Evolutionary conservation across 2,888 invertebrate genomes (phyloP).

Genomic region (Nezara viridula): DNA sequence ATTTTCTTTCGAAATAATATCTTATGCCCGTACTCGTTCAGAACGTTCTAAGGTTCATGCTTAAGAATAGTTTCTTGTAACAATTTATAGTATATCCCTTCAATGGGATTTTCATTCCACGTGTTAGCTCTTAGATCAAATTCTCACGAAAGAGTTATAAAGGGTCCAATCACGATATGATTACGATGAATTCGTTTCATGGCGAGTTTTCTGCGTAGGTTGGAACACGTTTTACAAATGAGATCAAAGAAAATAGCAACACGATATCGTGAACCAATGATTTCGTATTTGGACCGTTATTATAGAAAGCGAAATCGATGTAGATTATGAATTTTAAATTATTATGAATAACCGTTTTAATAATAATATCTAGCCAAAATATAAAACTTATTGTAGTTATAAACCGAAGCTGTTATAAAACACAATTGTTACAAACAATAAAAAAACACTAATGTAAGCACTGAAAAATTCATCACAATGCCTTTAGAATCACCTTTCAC

Average conservation of each 20-base stretch:
- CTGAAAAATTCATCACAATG: too few species aligned
- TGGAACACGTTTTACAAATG: slow-evolving; percentile 11
- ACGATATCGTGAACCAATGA: slow-evolving; percentile 1
- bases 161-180: background rate
- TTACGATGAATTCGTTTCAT: background rate
- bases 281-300: background rate
- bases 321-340: background rate
- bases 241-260: slow-evolving; percentile 18
- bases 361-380: background rate
- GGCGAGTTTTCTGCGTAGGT: background rate
- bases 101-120: background rate
- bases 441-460: too few species aligned
- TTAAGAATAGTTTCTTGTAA: too few species aligned
- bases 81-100: background rate
- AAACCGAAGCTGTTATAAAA: too few species aligned
- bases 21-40: too few species aligned
- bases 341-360: background rate
- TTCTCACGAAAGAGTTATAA: background rate
- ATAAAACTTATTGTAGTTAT: background rate
- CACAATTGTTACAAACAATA: too few species aligned
- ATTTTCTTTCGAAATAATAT: too few species aligned
- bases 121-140: background rate
- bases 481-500: too few species aligned
- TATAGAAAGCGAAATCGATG: background rate
- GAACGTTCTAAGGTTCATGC: too few species aligned